These are phyloP conservation scores for Tinea semifulvella DNA, from an alignment of 2,888 invertebrate species.

Conservation along the genomic window DNA sequence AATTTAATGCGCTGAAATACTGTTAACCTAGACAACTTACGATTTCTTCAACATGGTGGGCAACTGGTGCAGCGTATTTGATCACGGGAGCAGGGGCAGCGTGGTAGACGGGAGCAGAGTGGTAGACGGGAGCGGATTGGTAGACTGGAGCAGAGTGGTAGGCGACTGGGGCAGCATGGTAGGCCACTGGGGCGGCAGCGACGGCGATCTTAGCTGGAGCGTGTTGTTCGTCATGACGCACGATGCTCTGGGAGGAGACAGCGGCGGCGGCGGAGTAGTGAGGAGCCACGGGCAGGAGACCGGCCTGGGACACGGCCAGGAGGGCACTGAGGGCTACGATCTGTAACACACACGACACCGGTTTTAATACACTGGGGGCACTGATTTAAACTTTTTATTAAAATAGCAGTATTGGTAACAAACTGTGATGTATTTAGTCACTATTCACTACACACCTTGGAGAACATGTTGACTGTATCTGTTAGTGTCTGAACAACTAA, in stretches of 20 bases:
- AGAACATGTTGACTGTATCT: neutral
- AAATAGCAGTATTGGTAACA: no score
- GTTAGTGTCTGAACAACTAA: slow-evolving; percentile 8
- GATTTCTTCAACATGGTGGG: slow-evolving; percentile 29
- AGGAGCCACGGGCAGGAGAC: slow-evolving; percentile 30
- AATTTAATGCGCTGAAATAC: neutral
- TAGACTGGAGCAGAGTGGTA: slow-evolving; percentile 25
- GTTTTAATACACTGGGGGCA: no score
- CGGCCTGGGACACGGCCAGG: slow-evolving; percentile 39
- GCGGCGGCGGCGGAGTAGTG: slow-evolving; percentile 40
- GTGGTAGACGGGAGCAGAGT: slow-evolving; percentile 21
- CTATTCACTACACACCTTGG: slow-evolving; percentile 1
- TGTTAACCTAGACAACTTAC: slow-evolving; percentile 22
- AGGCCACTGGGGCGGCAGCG: slow-evolving; percentile 20
- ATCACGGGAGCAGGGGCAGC: slow-evolving; percentile 24
- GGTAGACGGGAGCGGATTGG: slow-evolving; percentile 1
- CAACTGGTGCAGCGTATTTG: slow-evolving; percentile 22
- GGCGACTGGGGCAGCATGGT: slow-evolving; percentile 19
- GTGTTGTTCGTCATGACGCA: slow-evolving; percentile 41
- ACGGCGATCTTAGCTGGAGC: slow-evolving; percentile 1
- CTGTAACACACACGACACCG: no score
- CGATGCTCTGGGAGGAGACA: slow-evolving; percentile 42
- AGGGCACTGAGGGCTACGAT: slow-evolving; percentile 35
- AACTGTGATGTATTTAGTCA: no score
- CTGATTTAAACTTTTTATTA: no score